Conservation (phyloP, 2,888 invertebrate species). For the Cantharis rustica region DNA sequence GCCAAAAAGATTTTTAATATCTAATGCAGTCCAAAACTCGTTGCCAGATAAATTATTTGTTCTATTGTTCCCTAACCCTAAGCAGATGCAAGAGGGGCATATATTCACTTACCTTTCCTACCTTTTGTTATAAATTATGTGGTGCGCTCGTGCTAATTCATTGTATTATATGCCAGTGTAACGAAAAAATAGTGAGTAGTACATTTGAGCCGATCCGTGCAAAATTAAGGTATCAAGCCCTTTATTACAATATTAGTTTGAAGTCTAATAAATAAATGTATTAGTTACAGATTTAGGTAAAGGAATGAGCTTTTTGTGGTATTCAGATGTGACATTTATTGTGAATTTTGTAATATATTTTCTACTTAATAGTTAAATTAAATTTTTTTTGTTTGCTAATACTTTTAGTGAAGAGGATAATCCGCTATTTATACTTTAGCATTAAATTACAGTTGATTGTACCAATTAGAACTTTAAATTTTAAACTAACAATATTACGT, state of each 20-base stretch:
- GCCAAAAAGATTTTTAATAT: conserved; percentile 14
- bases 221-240: conserved; percentile 14
- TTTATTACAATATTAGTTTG: conserved; percentile 8
- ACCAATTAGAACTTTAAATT: background rate
- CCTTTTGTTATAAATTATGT: conserved; percentile 14
- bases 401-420: background rate
- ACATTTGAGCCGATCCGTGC: conserved; percentile 11
- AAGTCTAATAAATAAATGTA: conserved; percentile 9
- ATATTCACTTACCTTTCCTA: conserved; percentile 7
- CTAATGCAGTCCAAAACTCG: conserved; percentile 14
- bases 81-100: conserved; percentile 18
- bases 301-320: conserved; percentile 5
- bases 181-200: conserved; percentile 1
- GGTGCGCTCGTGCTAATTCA: conserved; percentile 14
- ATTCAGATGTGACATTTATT: conserved; percentile 13
- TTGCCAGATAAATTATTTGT: conserved; percentile 21
- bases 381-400: background rate
- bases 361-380: background rate
- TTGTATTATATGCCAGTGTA: conserved; percentile 16
- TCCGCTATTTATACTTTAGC: background rate
- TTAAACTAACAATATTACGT: background rate
- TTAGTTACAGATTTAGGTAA: conserved; percentile 11
- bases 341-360: background rate
- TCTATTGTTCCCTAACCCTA: conserved; percentile 8
- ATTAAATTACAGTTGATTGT: background rate